Base-by-base conservation (phyloP, 2,888 invertebrate species). In the Caenorhabditis sulstoni region DNA sequence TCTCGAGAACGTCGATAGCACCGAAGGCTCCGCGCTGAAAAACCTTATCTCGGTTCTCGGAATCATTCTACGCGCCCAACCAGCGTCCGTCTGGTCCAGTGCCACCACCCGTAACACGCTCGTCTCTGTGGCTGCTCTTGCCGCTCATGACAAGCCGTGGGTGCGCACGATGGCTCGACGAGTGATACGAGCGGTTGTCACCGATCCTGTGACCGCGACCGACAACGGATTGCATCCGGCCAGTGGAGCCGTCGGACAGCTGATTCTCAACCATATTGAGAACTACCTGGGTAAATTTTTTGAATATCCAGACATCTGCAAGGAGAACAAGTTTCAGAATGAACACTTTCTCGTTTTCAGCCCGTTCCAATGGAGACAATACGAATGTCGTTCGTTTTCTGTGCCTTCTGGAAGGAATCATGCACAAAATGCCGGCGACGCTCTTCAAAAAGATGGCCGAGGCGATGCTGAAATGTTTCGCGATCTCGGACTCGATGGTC, bases 361-460 rank as follows among this genome's bases (percentile, higher is more conserved):
- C 39, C 7, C 39, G 77, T 16, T 77, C 82, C 8, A 76, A 75
- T 47, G 81, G 78, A 3, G 81, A 80, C 50, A 83, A 79, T 47
- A 83, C 83, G 20, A 78, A 68, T 35, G 81, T 84, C 3, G 86
- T 85, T 3, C 81, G 88, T 1, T 78, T 78, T 53, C 68, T 88
- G 20, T 88, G 88, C 47, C 81, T 88, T n/a, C 80, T 88, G 49
- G 88, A 88, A 73, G 88, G 88, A 35, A 77, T 87, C 35, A 83
- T 88, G 82, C 87, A 88, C 76, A 87, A 87, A 64, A 83, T 87
- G 85, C 87, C 87, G 4, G 81, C 84, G 12, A 37, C 70, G 16
- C 81, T 84, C 3, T 87, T 88, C 83, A 83, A 86, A 35, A 77
- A 79, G 39, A 77, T 86, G 59, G 75, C 86, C 2, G 86, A 87